phyloP scores from a whole-genome alignment of 92 coral and sea anemone genomes.

The Heteractis magnifica region DNA sequence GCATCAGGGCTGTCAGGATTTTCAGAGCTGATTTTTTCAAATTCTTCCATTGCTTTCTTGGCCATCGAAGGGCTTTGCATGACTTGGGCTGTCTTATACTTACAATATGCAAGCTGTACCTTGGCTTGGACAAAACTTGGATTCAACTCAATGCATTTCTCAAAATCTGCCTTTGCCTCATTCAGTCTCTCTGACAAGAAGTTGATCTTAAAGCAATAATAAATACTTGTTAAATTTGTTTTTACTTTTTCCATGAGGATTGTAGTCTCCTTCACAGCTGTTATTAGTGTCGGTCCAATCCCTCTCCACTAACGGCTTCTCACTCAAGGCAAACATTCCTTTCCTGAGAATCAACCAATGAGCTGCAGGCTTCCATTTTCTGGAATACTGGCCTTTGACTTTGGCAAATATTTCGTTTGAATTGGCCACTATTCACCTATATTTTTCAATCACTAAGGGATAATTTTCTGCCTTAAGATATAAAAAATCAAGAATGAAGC shows the following conservation, averaged over 20 bases:
- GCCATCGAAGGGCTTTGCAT: slow-evolving; percentile 83
- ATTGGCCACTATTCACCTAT: no score
- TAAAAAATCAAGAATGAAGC: no score
- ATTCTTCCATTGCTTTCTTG: slow-evolving; percentile 82
- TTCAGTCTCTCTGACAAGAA: slow-evolving; percentile 83
- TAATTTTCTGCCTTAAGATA: no score
- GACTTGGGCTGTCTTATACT: slow-evolving; percentile 85
- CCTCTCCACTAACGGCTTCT: no score
- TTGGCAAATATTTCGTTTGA: no score
- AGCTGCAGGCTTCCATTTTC: no score
- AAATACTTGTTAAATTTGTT: neutral
- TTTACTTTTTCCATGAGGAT: neutral
- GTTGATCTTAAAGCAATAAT: slow-evolving; percentile 56
- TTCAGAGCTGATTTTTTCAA: slow-evolving; percentile 65
- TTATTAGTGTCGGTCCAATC: no score
- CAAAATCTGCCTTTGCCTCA: slow-evolving; percentile 91
- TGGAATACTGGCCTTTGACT: no score
- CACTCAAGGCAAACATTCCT: no score
- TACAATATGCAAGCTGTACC: slow-evolving; percentile 90
- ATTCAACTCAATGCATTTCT: slow-evolving; percentile 77
- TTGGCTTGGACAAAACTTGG: slow-evolving; percentile 85
- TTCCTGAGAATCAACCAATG: no score
- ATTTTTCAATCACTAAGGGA: no score
- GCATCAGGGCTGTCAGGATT: slow-evolving; percentile 87
- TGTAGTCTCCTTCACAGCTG: no score